These are phyloP conservation scores for Clarias macrocephalus DNA, from an alignment of 2,113 vertebrate genomes.

Conservation along the genomic window DNA sequence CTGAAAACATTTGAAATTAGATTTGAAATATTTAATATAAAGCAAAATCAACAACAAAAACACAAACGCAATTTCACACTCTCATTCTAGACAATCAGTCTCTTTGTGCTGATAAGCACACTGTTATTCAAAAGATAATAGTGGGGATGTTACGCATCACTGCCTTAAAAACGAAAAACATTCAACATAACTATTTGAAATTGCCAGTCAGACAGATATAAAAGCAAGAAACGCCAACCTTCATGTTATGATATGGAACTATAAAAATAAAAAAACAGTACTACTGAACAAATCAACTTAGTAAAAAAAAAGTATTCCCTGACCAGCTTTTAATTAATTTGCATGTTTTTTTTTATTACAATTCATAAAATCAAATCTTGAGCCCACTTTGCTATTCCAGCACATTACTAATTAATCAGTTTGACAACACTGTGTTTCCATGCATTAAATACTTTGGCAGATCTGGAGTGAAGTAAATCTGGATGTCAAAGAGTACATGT, in stretches of 20 bases:
- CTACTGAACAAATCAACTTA: too few relatives aligned
- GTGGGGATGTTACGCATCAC: not conserved
- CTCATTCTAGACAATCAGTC: not conserved
- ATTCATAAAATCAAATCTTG: not conserved
- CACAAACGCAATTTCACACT: not conserved
- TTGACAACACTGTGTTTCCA: not conserved
- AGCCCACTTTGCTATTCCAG: not conserved
- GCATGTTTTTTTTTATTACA: not conserved
- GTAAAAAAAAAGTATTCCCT: not conserved
- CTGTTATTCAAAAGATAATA: not conserved
- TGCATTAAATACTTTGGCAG: not conserved
- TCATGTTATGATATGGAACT: not conserved
- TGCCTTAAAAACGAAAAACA: not conserved
- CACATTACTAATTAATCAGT: not conserved
- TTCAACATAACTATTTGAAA: not conserved
- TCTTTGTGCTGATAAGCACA: not conserved
- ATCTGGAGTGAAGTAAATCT: not conserved
- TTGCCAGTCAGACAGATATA: not conserved
- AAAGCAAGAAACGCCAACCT: not conserved
- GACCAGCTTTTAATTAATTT: not conserved
- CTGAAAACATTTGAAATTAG: not conserved
- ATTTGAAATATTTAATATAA: not conserved
- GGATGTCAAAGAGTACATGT: not conserved
- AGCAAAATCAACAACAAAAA: too few relatives aligned
- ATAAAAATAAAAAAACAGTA: not conserved